Conservation (phyloP, 1,140 invertebrate species). For the Rhopalosiphum maidis region DNA sequence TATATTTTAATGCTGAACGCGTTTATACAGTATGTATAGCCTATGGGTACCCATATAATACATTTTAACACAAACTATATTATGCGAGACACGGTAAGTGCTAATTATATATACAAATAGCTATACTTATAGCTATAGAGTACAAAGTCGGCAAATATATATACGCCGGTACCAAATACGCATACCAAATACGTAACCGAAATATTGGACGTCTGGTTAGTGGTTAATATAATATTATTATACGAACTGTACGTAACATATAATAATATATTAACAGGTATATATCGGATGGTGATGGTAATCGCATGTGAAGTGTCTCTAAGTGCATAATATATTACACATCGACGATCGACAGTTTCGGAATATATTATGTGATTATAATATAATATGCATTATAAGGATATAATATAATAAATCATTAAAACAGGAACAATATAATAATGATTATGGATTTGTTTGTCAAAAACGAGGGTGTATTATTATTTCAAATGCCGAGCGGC, state of each 20-base stretch:
- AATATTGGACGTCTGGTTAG: neutral
- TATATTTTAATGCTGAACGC: neutral
- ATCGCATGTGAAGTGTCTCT: neutral
- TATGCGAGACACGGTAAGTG: neutral
- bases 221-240: conserved; percentile 17
- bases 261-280: neutral
- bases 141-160: neutral
- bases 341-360: neutral
- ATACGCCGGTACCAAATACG: neutral
- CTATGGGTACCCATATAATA: neutral
- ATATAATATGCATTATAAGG: neutral
- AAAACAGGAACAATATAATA: neutral
- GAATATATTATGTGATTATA: neutral
- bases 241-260: neutral
- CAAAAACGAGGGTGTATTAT: neutral
- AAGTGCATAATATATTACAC: neutral
- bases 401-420: conserved; percentile 4
- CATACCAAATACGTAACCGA: neutral
- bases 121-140: neutral
- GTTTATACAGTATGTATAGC: neutral
- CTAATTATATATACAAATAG: conserved; percentile 19
- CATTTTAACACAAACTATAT: conserved; percentile 15
- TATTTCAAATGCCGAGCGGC: neutral
- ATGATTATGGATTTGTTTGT: neutral
- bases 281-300: neutral